phyloP scores from a whole-genome alignment of 1,140 invertebrate genomes.

The Drosophila cardini region DNA sequence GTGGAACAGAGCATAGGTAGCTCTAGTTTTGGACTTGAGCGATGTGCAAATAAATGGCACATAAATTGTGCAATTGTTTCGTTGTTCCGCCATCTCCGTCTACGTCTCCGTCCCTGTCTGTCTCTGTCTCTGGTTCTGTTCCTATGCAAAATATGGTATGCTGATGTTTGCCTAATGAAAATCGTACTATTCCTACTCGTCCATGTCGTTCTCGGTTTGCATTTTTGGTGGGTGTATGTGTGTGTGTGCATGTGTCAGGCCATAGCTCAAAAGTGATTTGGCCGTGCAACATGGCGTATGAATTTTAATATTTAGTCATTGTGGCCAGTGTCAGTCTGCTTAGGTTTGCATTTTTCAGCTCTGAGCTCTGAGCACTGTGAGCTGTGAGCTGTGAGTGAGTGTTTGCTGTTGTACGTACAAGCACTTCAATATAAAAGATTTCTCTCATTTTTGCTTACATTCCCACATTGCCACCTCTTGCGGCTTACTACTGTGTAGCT shows the following conservation, averaged over 20 bases:
- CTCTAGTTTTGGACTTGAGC: conserved; percentile 44
- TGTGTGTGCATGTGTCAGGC: background rate
- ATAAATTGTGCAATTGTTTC: conserved; percentile 82
- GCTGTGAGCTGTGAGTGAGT: background rate
- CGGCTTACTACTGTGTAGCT: background rate
- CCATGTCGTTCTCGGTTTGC: conserved; percentile 37
- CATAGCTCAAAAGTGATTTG: conserved; percentile 60
- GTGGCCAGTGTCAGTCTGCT: conserved; percentile 38
- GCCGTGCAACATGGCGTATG: conserved; percentile 78
- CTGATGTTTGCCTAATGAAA: conserved; percentile 76
- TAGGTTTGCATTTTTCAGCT: conserved; percentile 38
- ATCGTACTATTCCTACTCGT: conserved; percentile 44
- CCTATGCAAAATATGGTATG: conserved; percentile 68
- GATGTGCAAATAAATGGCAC: conserved; percentile 78
- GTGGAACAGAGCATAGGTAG: conserved; percentile 35
- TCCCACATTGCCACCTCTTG: conserved; percentile 1
- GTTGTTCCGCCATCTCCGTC: conserved; percentile 35
- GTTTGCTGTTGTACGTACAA: conserved; percentile 21
- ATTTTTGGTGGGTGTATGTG: background rate
- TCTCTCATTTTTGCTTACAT: conserved; percentile 27
- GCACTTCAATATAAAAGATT: conserved; percentile 33
- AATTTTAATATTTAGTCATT: conserved; percentile 78
- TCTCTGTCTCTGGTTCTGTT: background rate
- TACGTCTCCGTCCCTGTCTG: conserved; percentile 5
- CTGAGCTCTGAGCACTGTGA: no score